These are phyloP conservation scores for Reticulitermes lucifugus DNA, from an alignment of 2,888 invertebrate species.

Conservation along the genomic window DNA sequence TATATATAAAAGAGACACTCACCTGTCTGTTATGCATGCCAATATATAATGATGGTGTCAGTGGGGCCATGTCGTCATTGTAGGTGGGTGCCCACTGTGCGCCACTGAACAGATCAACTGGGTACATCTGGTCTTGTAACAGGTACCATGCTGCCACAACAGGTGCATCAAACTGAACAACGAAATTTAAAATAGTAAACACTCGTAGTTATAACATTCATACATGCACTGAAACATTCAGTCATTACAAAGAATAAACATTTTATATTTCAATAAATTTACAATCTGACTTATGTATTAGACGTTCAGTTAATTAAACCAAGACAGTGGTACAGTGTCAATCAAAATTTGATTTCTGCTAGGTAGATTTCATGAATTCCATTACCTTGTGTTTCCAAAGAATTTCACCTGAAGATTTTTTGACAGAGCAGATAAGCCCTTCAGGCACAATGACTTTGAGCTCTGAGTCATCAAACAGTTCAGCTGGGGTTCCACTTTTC, in stretches of 20 bases:
- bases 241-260: no score
- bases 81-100: conserved; percentile 63
- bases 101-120: conserved; percentile 80
- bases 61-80: conserved; percentile 59
- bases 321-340: no score
- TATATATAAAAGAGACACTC: conserved; percentile 57
- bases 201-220: no score
- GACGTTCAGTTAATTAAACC: no score
- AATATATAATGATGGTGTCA: conserved; percentile 80
- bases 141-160: conserved; percentile 91
- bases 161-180: conserved; percentile 74
- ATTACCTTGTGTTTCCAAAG: conserved; percentile 83
- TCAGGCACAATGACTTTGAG: conserved; percentile 78
- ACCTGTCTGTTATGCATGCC: conserved; percentile 87
- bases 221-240: no score
- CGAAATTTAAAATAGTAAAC: background rate
- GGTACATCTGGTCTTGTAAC: conserved; percentile 72
- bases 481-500: conserved; percentile 52
- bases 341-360: no score
- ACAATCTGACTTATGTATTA: no score
- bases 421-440: conserved; percentile 76
- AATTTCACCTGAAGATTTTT: conserved; percentile 68
- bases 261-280: no score
- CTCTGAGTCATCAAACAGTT: conserved; percentile 65
- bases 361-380: no score